A percentile compares a stretch with the other conserved stretches of the same genome.
Evolutionary conservation across 2,797 vertebrate genomes (phyloP).

Genomic region (Chelonia mydas): DNA sequence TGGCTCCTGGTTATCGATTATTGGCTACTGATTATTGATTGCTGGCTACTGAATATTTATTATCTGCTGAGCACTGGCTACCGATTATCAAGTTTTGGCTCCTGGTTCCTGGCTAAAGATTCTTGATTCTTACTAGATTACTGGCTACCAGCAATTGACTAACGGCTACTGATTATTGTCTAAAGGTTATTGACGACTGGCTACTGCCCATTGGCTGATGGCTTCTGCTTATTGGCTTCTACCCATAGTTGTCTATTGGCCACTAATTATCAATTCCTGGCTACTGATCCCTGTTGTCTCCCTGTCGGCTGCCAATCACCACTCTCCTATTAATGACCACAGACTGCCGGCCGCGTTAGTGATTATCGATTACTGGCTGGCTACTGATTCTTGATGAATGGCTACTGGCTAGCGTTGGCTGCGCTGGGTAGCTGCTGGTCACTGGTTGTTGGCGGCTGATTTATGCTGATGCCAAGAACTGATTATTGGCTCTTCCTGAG

Average conservation of each 20-base stretch:
- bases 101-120: not conserved
- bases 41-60: not conserved
- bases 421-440: not conserved
- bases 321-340: not conserved
- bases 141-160: not conserved
- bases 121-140: not conserved
- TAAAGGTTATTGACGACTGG: not conserved
- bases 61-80: not conserved
- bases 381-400: not conserved
- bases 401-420: too few species aligned
- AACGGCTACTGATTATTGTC: not conserved
- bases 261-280: too few species aligned
- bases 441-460: not conserved
- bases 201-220: not conserved
- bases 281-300: too few species aligned
- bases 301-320: not conserved
- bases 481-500: not conserved
- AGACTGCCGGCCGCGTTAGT: not conserved
- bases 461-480: not conserved
- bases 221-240: not conserved
- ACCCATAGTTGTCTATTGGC: too few species aligned
- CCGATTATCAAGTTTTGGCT: not conserved
- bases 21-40: not conserved
- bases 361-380: not conserved
- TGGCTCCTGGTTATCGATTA: not conserved